phyloP scores from a whole-genome alignment of 2,888 invertebrate genomes.

The Cataglyphis livida region DNA sequence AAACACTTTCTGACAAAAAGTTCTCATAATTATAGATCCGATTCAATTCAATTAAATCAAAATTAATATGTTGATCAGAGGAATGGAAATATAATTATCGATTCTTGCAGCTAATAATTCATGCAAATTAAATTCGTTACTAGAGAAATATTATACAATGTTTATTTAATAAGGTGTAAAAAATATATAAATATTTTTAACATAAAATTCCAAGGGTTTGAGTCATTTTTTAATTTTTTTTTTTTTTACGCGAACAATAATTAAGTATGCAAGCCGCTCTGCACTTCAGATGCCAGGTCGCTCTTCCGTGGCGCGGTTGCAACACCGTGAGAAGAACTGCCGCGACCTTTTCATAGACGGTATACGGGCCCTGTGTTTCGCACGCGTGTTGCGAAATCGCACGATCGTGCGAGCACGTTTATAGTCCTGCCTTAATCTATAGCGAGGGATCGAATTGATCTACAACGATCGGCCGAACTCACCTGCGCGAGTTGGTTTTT shows the following conservation, averaged over 20 bases:
- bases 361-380: slow-evolving; percentile 23
- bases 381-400: slow-evolving; percentile 48
- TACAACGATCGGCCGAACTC: slow-evolving; percentile 51
- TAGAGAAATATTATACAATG: neutral
- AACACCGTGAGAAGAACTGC: slow-evolving; percentile 59
- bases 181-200: neutral
- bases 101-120: neutral
- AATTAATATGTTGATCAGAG: neutral
- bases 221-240: neutral
- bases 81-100: neutral
- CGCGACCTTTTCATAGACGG: slow-evolving; percentile 35
- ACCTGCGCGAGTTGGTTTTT: slow-evolving; percentile 63
- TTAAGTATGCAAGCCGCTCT: neutral
- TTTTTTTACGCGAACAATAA: neutral
- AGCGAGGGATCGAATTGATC: slow-evolving; percentile 5
- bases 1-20: neutral
- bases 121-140: neutral
- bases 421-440: neutral
- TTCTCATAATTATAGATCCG: neutral
- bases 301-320: slow-evolving; percentile 23
- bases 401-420: neutral
- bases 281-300: neutral
- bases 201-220: neutral
- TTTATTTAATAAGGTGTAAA: neutral
- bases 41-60: neutral